Base-by-base conservation (phyloP, 2,113 vertebrate species). In the Gambusia holbrooki region DNA sequence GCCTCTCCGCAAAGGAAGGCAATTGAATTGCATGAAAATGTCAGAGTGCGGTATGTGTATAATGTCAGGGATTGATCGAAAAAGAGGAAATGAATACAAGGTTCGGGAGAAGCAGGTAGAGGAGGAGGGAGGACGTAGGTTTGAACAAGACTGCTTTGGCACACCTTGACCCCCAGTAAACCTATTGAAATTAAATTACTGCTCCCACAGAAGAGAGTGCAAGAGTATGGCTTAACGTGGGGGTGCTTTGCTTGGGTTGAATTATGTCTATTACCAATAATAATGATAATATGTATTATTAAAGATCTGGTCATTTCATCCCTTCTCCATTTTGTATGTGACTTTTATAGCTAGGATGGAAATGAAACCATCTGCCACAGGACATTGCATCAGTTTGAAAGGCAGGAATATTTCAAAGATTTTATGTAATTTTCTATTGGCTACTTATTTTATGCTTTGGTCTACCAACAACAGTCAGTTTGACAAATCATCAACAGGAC, bases 131-230 rank as follows among this genome's bases (percentile, higher is more conserved):
- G 51, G 27, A 8, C 45, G 71, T 76, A 74, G 74, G 25, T 71
- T 62, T 92, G 93, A 95, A 95, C 95, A 94, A 93, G 94, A 93
- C 93, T 95, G 92, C 91, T 89, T 89, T 92, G 92, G 93, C 93
- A 95, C 94, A 92, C 93, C 88, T 92, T 94, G 93, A 95, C 96
- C 95, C 93, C 91, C 78, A 88, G 93, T 92, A 95, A 96, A 96
- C 92, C 95, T 97, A 96, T 94, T 96, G 95, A 96, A 95, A 97
- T 96, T 94, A 95, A 96, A 95, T 97, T 95, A 96, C 95, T 92
- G 94, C 95, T 95, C 90, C 92, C 94, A 91, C 83, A 94, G 85
- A 93, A 93, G 45, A 74, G 76, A 61, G 35, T 37, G 90, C 83
- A 89, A 87, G 85, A 84, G 74, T 22, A 25, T 58, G 25, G 25